A percentile compares a stretch with the other conserved stretches of the same genome.
Evolutionary conservation across 2,113 vertebrate genomes (phyloP).

Genomic region (Bucco capensis): DNA sequence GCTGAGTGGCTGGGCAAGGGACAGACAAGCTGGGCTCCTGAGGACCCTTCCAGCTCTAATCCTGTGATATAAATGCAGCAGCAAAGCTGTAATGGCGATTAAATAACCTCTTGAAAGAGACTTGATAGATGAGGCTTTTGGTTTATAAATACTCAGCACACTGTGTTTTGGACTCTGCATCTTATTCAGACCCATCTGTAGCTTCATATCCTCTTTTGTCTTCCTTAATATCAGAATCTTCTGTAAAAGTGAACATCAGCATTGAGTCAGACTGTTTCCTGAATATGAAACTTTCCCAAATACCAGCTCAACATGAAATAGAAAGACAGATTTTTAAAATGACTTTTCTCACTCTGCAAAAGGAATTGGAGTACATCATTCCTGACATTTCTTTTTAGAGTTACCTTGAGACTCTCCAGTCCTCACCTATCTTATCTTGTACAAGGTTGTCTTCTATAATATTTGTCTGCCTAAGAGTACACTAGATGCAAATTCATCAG

Average conservation of each 20-base stretch:
- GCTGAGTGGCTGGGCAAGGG: background rate
- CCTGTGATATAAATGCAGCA: background rate
- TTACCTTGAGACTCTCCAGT: background rate
- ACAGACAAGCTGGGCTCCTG: background rate
- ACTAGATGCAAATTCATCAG: background rate
- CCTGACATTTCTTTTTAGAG: conserved; percentile 4
- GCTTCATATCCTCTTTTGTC: background rate
- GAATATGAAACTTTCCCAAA: background rate
- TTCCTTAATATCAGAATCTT: background rate
- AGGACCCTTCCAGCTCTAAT: background rate
- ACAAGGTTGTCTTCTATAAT: background rate
- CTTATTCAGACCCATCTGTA: background rate
- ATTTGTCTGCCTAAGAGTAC: background rate
- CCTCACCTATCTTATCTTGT: background rate
- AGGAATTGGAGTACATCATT: background rate
- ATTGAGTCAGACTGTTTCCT: background rate
- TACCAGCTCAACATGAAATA: background rate
- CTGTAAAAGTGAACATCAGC: background rate
- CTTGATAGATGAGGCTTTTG: background rate
- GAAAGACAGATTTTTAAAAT: background rate
- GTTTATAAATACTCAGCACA: background rate
- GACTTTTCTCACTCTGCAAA: background rate
- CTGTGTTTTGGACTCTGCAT: background rate
- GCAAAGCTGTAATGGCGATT: background rate
- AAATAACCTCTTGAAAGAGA: background rate